Evolutionary conservation across 2,797 vertebrate species (phyloP).

Genomic region (Syncerus caffer): DNA sequence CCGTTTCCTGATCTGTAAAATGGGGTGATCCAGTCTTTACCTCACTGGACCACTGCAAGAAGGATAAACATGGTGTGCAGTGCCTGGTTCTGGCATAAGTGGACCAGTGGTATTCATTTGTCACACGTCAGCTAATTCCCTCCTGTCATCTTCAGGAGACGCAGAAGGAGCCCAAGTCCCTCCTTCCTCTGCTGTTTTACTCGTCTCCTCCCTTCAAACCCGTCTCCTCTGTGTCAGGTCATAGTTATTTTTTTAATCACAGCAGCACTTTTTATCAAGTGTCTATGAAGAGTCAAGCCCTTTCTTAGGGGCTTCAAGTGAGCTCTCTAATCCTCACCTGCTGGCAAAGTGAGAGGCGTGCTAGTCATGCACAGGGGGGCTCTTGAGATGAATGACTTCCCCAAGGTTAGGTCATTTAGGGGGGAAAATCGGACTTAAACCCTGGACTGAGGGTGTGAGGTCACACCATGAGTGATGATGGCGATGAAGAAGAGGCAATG

Average conservation of each 20-base stretch:
- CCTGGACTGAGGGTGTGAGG: background rate
- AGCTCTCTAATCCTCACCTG: background rate
- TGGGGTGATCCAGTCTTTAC: background rate
- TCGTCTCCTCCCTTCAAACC: background rate
- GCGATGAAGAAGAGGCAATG: background rate
- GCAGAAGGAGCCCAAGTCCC: background rate
- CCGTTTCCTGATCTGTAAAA: background rate
- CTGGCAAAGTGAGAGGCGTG: background rate
- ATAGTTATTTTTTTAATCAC: background rate
- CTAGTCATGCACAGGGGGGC: rapidly evolving
- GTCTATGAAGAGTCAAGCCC: background rate
- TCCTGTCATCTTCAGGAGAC: background rate
- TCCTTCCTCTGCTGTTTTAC: background rate
- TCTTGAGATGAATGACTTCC: background rate
- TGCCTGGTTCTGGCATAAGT: background rate
- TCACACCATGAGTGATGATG: background rate
- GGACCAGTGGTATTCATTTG: background rate
- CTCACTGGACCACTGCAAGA: background rate
- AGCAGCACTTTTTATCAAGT: background rate
- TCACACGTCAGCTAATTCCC: rapidly evolving
- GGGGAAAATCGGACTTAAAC: background rate
- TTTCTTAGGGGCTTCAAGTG: background rate
- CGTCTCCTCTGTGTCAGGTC: background rate
- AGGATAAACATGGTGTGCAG: background rate
- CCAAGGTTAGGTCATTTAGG: background rate